A percentile compares a stretch with the other conserved stretches of the same genome.
Conservation (phyloP, 2,797 vertebrate species). For the Brachyrhaphis roseni region DNA sequence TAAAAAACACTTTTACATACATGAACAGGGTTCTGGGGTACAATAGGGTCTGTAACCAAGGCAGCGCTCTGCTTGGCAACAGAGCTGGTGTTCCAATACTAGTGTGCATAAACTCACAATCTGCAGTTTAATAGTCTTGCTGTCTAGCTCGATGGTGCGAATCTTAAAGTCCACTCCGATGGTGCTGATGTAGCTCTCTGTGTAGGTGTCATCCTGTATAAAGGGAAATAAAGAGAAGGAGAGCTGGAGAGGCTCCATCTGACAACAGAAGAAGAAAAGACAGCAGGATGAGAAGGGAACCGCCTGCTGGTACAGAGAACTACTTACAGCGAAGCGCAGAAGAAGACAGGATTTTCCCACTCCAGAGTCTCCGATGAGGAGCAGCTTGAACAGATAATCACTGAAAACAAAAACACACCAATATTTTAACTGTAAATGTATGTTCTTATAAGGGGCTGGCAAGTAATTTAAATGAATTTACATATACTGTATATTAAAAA, state of each 20-base stretch:
- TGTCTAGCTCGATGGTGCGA: slow-evolving; percentile 97
- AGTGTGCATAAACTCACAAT: slow-evolving; percentile 79
- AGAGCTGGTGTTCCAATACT: too few relatives aligned
- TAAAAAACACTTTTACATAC: too few relatives aligned
- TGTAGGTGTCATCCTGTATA: slow-evolving; percentile 93
- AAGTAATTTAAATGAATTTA: not conserved
- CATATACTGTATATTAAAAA: not conserved
- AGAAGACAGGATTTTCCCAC: slow-evolving; percentile 99
- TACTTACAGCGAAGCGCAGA: slow-evolving; percentile 97
- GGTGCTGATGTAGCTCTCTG: slow-evolving; percentile 98
- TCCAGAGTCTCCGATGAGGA: slow-evolving; percentile 97
- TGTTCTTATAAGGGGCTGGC: not conserved
- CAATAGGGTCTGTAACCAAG: not conserved
- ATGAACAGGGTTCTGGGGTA: not conserved
- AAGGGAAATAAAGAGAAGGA: not conserved
- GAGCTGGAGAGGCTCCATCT: not conserved
- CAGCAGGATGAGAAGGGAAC: not conserved
- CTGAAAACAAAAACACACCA: slow-evolving; percentile 67
- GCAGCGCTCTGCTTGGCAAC: not conserved
- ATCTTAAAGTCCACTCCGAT: slow-evolving; percentile 99
- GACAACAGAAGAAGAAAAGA: slow-evolving; percentile 8
- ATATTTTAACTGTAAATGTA: not conserved
- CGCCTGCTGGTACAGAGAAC: not conserved
- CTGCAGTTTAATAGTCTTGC: slow-evolving; percentile 98
- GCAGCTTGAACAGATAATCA: slow-evolving; percentile 99